phyloP scores from a whole-genome alignment of 2,113 vertebrate species.

The Lichenostomus cassidix region DNA sequence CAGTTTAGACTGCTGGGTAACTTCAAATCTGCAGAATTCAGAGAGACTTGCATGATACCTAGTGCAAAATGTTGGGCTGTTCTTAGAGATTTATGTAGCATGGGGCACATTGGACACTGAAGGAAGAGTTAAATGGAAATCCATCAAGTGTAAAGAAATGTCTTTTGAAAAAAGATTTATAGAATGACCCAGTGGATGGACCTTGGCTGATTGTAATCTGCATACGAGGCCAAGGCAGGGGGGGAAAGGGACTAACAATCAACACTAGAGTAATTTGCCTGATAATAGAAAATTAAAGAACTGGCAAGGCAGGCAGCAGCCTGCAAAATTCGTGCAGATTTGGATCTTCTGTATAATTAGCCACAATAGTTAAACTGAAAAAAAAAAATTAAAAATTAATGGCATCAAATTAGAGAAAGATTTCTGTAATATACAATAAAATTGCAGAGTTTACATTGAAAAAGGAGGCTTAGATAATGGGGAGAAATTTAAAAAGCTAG shows the following conservation, averaged over 20 bases:
- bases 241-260: slow-evolving; percentile 22
- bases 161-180: slow-evolving; percentile 27
- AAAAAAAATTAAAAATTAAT: neutral
- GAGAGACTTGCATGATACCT: neutral
- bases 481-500: neutral
- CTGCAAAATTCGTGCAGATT: slow-evolving; percentile 53
- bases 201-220: slow-evolving; percentile 24
- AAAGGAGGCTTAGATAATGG: neutral
- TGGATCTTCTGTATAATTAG: slow-evolving; percentile 53
- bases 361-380: neutral
- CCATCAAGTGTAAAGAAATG: neutral
- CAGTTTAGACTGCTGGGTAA: neutral
- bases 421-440: neutral
- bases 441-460: neutral
- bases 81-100: neutral
- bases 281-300: slow-evolving; percentile 66
- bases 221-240: neutral
- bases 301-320: neutral
- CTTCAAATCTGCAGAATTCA: neutral
- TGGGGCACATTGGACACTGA: neutral
- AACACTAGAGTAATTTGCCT: slow-evolving; percentile 51
- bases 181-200: slow-evolving; percentile 8
- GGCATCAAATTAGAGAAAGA: slow-evolving; percentile 12
- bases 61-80: neutral
- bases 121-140: slow-evolving; percentile 31